Evolutionary conservation across 1,140 invertebrate species (phyloP).

Genomic region (Aphelinus certus): DNA sequence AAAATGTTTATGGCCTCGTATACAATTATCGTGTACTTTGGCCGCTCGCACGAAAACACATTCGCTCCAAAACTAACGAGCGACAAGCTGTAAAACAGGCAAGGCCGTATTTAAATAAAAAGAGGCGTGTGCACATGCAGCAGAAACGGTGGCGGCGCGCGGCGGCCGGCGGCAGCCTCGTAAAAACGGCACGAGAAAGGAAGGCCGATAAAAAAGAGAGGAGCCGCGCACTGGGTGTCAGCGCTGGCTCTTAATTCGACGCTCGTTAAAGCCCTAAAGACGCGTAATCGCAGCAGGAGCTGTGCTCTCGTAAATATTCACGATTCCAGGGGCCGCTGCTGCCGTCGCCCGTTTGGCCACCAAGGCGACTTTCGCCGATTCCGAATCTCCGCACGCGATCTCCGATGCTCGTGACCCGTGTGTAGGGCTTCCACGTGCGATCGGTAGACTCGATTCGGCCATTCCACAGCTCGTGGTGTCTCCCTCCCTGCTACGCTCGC

Average conservation of each 20-base stretch:
- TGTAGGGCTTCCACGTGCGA: not conserved
- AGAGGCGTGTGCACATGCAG: not conserved
- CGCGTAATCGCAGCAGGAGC: conserved; percentile 34
- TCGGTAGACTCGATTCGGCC: no score
- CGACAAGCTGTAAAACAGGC: conserved; percentile 36
- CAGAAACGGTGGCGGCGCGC: not conserved
- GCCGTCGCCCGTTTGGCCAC: no score
- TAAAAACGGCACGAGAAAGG: not conserved
- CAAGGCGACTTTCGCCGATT: not conserved
- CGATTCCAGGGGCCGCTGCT: conserved; percentile 2
- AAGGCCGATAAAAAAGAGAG: conserved; percentile 10
- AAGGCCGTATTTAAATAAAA: not conserved
- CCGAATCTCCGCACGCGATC: not conserved
- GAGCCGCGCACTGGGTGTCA: conserved; percentile 12
- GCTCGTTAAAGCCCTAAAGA: conserved; percentile 37
- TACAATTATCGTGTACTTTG: not conserved
- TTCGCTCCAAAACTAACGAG: conserved; percentile 27
- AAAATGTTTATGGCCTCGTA: not conserved
- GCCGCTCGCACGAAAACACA: not conserved
- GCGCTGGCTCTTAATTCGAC: conserved; percentile 26
- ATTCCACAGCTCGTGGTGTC: no score
- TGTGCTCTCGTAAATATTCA: conserved; percentile 33
- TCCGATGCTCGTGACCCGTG: not conserved
- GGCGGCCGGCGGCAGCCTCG: no score
- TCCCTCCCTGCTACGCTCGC: no score